Percentiles rank a stretch among this genome's conserved stretches.
These are phyloP conservation scores for Scalopus aquaticus DNA, from an alignment of 2,113 vertebrate species.

Conservation along the genomic window DNA sequence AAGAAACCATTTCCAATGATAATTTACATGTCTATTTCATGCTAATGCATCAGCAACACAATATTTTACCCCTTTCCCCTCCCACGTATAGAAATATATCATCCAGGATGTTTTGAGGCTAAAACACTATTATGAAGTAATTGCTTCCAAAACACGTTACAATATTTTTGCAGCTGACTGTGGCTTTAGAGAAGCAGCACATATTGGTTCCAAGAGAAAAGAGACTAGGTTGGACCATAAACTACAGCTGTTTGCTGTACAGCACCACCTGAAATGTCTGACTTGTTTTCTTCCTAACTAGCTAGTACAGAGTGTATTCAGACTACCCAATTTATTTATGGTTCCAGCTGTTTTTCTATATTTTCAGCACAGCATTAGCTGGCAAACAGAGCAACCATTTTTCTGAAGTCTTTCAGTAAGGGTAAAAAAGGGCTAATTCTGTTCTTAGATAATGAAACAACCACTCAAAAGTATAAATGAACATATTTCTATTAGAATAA, in stretches of 20 bases:
- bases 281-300: constrained; percentile 39
- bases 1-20: neutral
- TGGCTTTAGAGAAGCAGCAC: constrained; percentile 55
- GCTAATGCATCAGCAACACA: neutral
- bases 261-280: constrained; percentile 56
- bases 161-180: constrained; percentile 66
- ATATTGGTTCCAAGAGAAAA: constrained; percentile 45
- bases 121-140: constrained; percentile 50
- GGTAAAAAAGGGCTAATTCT: neutral
- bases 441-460: neutral
- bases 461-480: neutral
- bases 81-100: constrained; percentile 1
- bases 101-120: constrained; percentile 43
- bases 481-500: neutral
- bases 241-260: constrained; percentile 31
- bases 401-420: neutral
- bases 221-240: constrained; percentile 24
- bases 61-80: neutral
- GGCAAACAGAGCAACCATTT: neutral
- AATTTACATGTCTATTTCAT: neutral
- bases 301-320: constrained; percentile 36
- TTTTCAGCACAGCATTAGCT: neutral
- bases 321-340: neutral
- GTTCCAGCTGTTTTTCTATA: constrained; percentile 38
- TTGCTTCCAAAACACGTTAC: constrained; percentile 62